Evolutionary conservation across 1,140 invertebrate species (phyloP), one percentile per base, ranked within the genome.

Genomic region (Apis mellifera): DNA sequence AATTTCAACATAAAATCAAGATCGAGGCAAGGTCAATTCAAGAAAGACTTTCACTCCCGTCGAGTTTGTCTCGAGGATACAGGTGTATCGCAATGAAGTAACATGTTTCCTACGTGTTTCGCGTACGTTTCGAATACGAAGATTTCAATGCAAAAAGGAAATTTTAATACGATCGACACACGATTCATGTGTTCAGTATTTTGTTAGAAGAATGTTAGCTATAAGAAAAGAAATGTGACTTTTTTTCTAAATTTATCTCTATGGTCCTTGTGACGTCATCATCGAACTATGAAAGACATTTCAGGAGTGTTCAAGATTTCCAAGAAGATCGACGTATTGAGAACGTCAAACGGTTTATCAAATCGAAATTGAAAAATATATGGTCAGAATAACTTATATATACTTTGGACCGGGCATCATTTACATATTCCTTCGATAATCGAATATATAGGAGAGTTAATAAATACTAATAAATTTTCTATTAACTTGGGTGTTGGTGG

Each of bases 141-240:
- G 50, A 50, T 82, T 78, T 69, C 54, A n/a, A 55, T 23, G 59
- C 52, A 32, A 50, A 12, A 42, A 42, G 32, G 7, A 42, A 42
- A 42, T 42, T 42, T 42, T 42, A 42, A 42, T 42, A 42, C 32
- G 32, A 0, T 42, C 32, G 32, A 42, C 32, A 42, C 62, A 68
- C 85, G 82, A n/a, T 82, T 86, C 83, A 73, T 57, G 73, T 62
- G 78, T 50, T 54, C 64, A 69, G 60, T 55, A 72, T 54, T 48
- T 42, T 21, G 4, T n/a, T n/a, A n/a, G n/a, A n/a, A 5, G 32
- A 42, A 42, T 1, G 32, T 42, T 42, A 42, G 32, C 32, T 42
- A 42, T 42, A 42, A 42, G 7, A 42, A 42, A 42, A 3, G 9
- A 52, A 64, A 59, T n/a, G 23, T 54, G 71, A 26, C 32, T 12